A percentile compares a stretch with the other conserved stretches of the same genome.
These are phyloP conservation scores for Drosophila dunni DNA, from an alignment of 1,140 invertebrate genomes.

Conservation along the genomic window DNA sequence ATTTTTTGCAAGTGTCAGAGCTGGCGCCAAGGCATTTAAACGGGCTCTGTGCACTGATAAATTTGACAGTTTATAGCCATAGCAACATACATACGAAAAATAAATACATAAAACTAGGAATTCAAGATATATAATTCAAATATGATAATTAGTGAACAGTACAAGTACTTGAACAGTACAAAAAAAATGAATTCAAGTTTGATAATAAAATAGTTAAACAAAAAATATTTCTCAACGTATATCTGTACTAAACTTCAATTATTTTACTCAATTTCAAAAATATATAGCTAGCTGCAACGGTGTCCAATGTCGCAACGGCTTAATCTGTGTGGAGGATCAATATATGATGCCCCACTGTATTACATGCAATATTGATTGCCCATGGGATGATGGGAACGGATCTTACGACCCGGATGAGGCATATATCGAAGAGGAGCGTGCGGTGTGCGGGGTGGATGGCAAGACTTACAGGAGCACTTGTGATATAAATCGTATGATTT, in stretches of 20 bases:
- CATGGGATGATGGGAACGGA: constrained; percentile 62
- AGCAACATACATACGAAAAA: constrained; percentile 5
- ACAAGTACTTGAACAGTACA: too few species aligned
- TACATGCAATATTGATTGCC: constrained; percentile 90
- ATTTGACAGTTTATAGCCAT: constrained; percentile 76
- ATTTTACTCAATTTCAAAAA: constrained; percentile 9
- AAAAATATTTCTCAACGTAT: too few species aligned
- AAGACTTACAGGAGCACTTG: constrained; percentile 94
- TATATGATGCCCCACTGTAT: constrained; percentile 94
- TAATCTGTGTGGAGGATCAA: constrained; percentile 94
- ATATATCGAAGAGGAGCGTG: constrained; percentile 82
- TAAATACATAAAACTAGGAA: too few species aligned
- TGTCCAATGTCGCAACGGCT: constrained; percentile 91
- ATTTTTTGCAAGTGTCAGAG: constrained; percentile 77
- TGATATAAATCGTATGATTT: constrained; percentile 93
- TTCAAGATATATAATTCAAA: too few species aligned
- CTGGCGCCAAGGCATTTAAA: constrained; percentile 80
- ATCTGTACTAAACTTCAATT: neutral
- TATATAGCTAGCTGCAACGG: constrained; percentile 90
- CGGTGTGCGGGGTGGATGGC: constrained; percentile 94
- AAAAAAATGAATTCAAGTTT: too few species aligned
- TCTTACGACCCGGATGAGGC: constrained; percentile 47
- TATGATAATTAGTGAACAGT: too few species aligned
- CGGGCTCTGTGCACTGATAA: constrained; percentile 64
- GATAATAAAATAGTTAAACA: too few species aligned